Conservation (phyloP, 2,888 invertebrate species). For the Conistra vaccinii region DNA sequence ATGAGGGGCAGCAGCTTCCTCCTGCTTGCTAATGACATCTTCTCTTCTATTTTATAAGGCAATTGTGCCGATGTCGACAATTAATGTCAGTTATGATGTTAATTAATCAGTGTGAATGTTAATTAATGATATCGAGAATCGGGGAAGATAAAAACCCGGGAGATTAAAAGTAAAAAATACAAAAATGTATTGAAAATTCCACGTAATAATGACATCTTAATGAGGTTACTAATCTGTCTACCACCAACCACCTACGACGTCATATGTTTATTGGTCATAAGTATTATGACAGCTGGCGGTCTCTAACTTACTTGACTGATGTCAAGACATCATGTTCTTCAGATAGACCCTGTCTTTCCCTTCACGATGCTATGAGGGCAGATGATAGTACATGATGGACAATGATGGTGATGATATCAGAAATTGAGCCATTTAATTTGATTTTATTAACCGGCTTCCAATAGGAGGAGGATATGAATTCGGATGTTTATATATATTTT, state of each 20-base stretch:
- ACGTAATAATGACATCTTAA: not conserved
- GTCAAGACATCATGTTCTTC: too few species aligned
- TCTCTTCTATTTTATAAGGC: not conserved
- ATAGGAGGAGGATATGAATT: too few species aligned
- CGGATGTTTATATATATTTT: too few species aligned
- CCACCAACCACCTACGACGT: too few species aligned
- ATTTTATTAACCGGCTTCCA: too few species aligned
- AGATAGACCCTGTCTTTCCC: not conserved
- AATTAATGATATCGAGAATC: not conserved
- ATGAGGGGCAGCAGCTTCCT: not conserved
- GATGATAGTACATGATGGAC: not conserved
- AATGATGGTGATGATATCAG: not conserved
- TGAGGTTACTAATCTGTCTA: not conserved
- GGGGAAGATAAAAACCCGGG: not conserved
- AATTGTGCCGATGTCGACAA: not conserved
- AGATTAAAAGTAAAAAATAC: not conserved
- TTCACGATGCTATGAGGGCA: not conserved
- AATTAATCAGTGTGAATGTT: too few species aligned
- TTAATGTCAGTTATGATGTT: not conserved
- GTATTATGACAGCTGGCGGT: not conserved
- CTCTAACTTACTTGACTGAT: not conserved
- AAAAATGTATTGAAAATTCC: not conserved
- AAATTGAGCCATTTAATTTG: not conserved
- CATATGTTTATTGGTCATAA: not conserved
- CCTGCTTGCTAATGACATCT: not conserved